A percentile compares a stretch with the other conserved stretches of the same genome.
phyloP scores from a whole-genome alignment of 2,797 vertebrate species.

The Enteromius unitaeniatus region DNA sequence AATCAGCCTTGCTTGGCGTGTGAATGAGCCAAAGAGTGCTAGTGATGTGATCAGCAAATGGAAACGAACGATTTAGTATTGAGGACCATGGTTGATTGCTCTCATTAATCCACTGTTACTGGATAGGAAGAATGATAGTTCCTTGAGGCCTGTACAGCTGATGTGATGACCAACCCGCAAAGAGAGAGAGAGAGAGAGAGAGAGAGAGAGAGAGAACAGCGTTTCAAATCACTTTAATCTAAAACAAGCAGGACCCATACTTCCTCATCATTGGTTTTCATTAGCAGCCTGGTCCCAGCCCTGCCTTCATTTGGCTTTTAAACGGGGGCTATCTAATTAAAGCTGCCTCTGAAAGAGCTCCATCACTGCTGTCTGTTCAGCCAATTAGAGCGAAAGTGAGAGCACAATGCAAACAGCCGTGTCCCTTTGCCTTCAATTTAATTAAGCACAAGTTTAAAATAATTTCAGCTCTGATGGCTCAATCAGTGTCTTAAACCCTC shows the following conservation, averaged over 20 bases:
- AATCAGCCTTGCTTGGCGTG: slow-evolving; percentile 19
- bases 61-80: slow-evolving; percentile 73
- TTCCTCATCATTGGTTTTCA: slow-evolving; percentile 41
- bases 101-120: slow-evolving; percentile 58
- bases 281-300: slow-evolving; percentile 26
- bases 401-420: slow-evolving; percentile 11
- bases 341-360: slow-evolving; percentile 34
- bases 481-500: slow-evolving; percentile 31
- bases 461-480: slow-evolving; percentile 38
- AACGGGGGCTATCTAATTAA: slow-evolving; percentile 47
- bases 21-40: slow-evolving; percentile 10
- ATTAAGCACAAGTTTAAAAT: slow-evolving; percentile 35
- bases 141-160: not conserved
- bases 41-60: slow-evolving; percentile 61
- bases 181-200: slow-evolving; percentile 3
- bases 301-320: slow-evolving; percentile 34
- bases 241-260: slow-evolving; percentile 40
- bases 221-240: slow-evolving; percentile 44
- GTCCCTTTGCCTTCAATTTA: slow-evolving; percentile 16
- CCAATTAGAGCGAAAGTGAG: slow-evolving; percentile 34
- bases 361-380: slow-evolving; percentile 38
- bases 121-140: slow-evolving; percentile 52
- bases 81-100: slow-evolving; percentile 71
- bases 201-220: slow-evolving; percentile 18
- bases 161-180: not conserved